Evolutionary conservation across 2,797 vertebrate genomes (phyloP), one percentile per base, ranked within the genome.

Genomic region (Manis pentadactyla): DNA sequence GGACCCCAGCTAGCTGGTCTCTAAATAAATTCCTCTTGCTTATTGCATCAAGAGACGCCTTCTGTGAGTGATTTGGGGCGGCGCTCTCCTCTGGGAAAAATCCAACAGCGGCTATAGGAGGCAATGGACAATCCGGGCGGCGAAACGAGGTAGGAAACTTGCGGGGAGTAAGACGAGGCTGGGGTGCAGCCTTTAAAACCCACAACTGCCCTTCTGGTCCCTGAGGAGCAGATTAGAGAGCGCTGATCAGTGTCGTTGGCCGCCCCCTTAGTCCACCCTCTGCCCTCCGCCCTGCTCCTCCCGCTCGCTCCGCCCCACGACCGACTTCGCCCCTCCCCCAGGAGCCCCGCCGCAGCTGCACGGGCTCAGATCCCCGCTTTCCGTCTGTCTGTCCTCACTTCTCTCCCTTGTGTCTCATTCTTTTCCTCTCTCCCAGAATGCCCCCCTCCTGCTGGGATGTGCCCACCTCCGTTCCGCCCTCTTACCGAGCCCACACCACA

Each of bases 101-200:
- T n/a, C n/a, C n/a, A n/a, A n/a, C n/a, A n/a, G 0, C 42, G 93
- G 90, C 93, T 97, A 4, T 97, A 97, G 82, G 95, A 91, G 61
- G 90, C 87, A 5, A 98, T 14, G 15, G 97, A 97, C 71, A 98
- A 59, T 93, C 97, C 97, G 0, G 97, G 97, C 0, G 96, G 97
- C 10, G 95, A 71, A 25, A 95, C 29, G 0, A 97, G 97, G 74
- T 96, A 97, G 42, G 95, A 94, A 49, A 88, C 23, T 93, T 87
- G 95, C 0, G 34, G 68, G 0, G 73, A 61, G 18, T 97, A 93
- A 68, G 96, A 96, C 4, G 73, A 27, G 55, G 39, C 18, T 29
- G 92, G 34, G 42, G 42, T 97, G 94, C 97, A 98, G 88, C 97
- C 97, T 97, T 98, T 98, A 81, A 94, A 97, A 39, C 96, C 91